A percentile compares a stretch with the other conserved stretches of the same genome.
Conservation (phyloP, 2,888 invertebrate species). For the Geophilus truncorum region DNA sequence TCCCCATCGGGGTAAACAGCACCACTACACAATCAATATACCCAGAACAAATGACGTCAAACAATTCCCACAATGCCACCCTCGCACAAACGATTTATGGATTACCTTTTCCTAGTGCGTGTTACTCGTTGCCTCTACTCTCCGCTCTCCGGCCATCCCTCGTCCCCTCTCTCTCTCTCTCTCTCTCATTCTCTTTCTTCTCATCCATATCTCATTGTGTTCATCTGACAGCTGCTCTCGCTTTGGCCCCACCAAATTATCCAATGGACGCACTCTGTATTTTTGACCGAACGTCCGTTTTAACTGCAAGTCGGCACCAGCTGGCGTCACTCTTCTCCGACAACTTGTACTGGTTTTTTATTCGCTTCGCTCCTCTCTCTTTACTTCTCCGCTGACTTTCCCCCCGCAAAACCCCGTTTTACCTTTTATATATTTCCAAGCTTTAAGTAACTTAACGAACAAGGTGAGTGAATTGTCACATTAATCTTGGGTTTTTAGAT, state of each 20-base stretch:
- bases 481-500: too few relatives aligned
- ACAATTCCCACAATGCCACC: background rate
- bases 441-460: background rate
- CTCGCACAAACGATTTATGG: background rate
- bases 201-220: slow-evolving; percentile 23
- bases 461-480: background rate
- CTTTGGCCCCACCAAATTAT: background rate
- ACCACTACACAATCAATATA: background rate
- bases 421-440: background rate
- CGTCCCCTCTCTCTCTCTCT: background rate
- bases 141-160: background rate
- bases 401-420: too few relatives aligned
- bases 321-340: slow-evolving; percentile 11
- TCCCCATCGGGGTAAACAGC: background rate
- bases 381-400: background rate
- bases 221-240: slow-evolving; percentile 6
- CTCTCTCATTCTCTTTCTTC: background rate
- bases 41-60: background rate
- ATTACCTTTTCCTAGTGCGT: slow-evolving; percentile 2
- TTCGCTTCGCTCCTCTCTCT: background rate
- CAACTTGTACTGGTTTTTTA: slow-evolving; percentile 1
- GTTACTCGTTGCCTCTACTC: background rate
- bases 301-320: slow-evolving; percentile 11
- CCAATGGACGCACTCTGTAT: slow-evolving; percentile 16
- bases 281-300: background rate